Percentiles rank a stretch among this genome's conserved stretches.
phyloP scores from a whole-genome alignment of 2,888 invertebrate species.

The Tetragonisca angustula region DNA sequence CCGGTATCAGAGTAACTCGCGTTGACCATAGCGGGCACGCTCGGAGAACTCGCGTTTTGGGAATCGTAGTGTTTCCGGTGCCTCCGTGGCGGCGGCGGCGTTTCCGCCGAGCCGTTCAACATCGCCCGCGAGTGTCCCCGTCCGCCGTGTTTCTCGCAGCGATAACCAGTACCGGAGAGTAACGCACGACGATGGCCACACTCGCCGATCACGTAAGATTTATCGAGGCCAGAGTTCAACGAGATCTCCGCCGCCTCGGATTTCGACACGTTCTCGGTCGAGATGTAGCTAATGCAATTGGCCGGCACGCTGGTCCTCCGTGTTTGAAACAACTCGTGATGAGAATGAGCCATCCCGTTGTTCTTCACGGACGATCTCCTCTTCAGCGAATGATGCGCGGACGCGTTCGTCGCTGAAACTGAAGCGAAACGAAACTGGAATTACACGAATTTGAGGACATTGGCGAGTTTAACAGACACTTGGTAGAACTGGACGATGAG shows the following conservation, averaged over 20 bases:
- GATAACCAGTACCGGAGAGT: slow-evolving; percentile 77
- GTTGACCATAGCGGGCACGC: slow-evolving; percentile 78
- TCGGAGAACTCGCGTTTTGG: slow-evolving; percentile 81
- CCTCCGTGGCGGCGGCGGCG: slow-evolving; percentile 68
- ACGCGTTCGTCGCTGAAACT: slow-evolving; percentile 39
- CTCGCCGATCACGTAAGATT: slow-evolving; percentile 79
- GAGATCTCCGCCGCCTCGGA: slow-evolving; percentile 71
- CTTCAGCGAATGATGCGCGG: slow-evolving; percentile 71
- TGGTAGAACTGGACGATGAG: neutral
- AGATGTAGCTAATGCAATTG: slow-evolving; percentile 81
- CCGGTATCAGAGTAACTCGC: slow-evolving; percentile 81
- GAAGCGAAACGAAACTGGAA: neutral
- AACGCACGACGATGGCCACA: slow-evolving; percentile 77
- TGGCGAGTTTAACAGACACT: neutral
- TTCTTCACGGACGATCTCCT: slow-evolving; percentile 80
- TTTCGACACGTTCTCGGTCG: slow-evolving; percentile 80
- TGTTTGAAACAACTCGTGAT: slow-evolving; percentile 80
- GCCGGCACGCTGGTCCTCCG: slow-evolving; percentile 80
- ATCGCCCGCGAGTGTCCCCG: slow-evolving; percentile 71
- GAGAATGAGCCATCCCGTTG: slow-evolving; percentile 79
- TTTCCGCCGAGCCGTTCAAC: slow-evolving; percentile 79
- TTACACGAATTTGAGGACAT: neutral
- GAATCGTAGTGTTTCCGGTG: slow-evolving; percentile 76
- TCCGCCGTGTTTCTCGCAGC: slow-evolving; percentile 81
- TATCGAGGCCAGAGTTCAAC: slow-evolving; percentile 73